Conservation (phyloP, 2,113 vertebrate species). For the Clarias gariepinus region DNA sequence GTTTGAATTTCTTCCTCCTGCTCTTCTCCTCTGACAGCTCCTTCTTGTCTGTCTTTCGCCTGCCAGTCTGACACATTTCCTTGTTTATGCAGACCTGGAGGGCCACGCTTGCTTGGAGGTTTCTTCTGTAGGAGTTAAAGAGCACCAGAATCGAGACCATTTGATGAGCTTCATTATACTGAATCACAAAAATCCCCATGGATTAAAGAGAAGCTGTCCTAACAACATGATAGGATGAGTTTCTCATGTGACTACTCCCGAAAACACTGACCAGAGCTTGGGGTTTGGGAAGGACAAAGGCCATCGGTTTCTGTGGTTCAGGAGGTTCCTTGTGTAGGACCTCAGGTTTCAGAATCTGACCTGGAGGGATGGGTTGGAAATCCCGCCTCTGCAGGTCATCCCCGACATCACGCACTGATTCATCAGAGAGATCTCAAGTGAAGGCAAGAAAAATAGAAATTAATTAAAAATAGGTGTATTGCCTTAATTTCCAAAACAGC, state of each 20-base stretch:
- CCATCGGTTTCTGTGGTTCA: conserved; percentile 56
- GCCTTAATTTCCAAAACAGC: no score
- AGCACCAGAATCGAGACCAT: neutral
- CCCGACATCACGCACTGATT: conserved; percentile 63
- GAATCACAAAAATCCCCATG: neutral
- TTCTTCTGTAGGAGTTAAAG: conserved; percentile 61
- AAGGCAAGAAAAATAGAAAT: neutral
- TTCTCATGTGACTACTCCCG: neutral
- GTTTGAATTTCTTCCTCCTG: conserved; percentile 66
- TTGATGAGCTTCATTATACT: no score
- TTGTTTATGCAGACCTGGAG: conserved; percentile 70
- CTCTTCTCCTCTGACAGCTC: conserved; percentile 41
- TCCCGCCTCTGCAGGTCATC: conserved; percentile 63
- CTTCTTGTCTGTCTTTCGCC: conserved; percentile 47
- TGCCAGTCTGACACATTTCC: conserved; percentile 53
- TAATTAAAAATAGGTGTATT: no score
- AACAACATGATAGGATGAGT: no score
- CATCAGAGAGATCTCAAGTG: conserved; percentile 66
- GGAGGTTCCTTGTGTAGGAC: conserved; percentile 23
- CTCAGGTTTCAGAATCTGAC: conserved; percentile 65
- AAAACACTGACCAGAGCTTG: conserved; percentile 61
- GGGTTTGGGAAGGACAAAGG: conserved; percentile 61
- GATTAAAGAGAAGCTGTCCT: neutral
- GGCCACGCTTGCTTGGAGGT: conserved; percentile 70
- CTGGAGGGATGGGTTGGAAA: conserved; percentile 73